phyloP scores from a whole-genome alignment of 1,140 invertebrate species.

The Notospermus geniculatus region DNA sequence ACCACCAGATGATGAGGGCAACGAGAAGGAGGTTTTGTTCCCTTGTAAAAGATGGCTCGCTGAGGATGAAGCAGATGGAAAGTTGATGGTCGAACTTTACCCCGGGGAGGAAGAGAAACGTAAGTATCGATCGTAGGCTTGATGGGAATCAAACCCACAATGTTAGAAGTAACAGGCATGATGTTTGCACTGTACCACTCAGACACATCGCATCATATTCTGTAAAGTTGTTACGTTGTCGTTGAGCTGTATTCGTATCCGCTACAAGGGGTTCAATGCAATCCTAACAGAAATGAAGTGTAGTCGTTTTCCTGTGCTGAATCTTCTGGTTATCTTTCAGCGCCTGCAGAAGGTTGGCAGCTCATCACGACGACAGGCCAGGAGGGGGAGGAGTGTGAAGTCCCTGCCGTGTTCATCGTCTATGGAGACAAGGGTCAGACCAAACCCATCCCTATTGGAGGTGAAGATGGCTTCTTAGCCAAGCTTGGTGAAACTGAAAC shows the following conservation, averaged over 20 bases:
- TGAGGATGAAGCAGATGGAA: slow-evolving; percentile 36
- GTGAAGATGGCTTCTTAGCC: neutral
- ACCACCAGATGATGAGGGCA: slow-evolving; percentile 19
- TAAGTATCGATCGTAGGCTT: too few relatives aligned
- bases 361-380: neutral
- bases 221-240: too few relatives aligned
- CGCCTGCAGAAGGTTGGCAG: neutral
- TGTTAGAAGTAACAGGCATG: too few relatives aligned
- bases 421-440: slow-evolving; percentile 4
- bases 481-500: neutral
- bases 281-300: too few relatives aligned
- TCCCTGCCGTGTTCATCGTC: neutral
- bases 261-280: too few relatives aligned
- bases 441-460: neutral
- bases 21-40: neutral
- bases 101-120: neutral
- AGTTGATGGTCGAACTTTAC: slow-evolving; percentile 14
- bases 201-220: too few relatives aligned
- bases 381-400: neutral
- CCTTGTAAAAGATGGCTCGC: slow-evolving; percentile 34
- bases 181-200: too few relatives aligned
- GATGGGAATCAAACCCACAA: too few relatives aligned
- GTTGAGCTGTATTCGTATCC: too few relatives aligned
- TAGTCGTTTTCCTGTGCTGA: too few relatives aligned
- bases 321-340: too few relatives aligned